Percentiles rank a stretch among this genome's conserved stretches.
These are phyloP conservation scores for Poicephalus gulielmi DNA, from an alignment of 2,113 vertebrate genomes.

Conservation along the genomic window DNA sequence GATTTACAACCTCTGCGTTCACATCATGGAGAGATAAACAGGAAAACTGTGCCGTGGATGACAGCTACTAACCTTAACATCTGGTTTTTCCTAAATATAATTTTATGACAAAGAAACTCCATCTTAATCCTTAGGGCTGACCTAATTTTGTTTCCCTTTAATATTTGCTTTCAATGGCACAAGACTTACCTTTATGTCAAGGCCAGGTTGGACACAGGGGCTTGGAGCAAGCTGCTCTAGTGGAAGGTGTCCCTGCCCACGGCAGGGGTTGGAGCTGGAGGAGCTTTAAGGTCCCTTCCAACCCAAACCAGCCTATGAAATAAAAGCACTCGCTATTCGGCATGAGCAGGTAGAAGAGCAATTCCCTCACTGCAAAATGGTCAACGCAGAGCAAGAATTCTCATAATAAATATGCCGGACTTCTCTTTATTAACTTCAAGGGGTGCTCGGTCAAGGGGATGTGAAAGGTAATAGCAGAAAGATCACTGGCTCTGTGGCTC, in stretches of 20 bases:
- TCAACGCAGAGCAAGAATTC: neutral
- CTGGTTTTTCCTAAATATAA: neutral
- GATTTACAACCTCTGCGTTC: constrained; percentile 12
- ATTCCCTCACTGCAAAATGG: too few relatives aligned
- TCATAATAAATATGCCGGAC: neutral
- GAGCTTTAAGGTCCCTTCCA: neutral
- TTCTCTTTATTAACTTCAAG: neutral
- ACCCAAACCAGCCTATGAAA: neutral
- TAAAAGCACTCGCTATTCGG: neutral
- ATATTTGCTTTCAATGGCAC: neutral
- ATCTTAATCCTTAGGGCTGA: neutral
- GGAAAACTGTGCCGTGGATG: neutral
- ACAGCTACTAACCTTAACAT: neutral
- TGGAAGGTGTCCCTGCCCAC: neutral
- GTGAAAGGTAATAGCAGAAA: neutral
- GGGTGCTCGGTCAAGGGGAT: neutral
- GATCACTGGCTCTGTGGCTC: neutral
- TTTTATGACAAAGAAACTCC: neutral
- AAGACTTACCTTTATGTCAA: neutral
- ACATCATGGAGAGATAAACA: neutral
- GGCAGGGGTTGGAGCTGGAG: neutral
- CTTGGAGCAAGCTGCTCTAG: neutral
- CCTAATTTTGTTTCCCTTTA: neutral
- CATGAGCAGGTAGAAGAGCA: fast-evolving
- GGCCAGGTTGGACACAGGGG: neutral